A percentile compares a stretch with the other conserved stretches of the same genome.
phyloP scores from a whole-genome alignment of 2,113 vertebrate genomes.

The Sisor rabdophorus region DNA sequence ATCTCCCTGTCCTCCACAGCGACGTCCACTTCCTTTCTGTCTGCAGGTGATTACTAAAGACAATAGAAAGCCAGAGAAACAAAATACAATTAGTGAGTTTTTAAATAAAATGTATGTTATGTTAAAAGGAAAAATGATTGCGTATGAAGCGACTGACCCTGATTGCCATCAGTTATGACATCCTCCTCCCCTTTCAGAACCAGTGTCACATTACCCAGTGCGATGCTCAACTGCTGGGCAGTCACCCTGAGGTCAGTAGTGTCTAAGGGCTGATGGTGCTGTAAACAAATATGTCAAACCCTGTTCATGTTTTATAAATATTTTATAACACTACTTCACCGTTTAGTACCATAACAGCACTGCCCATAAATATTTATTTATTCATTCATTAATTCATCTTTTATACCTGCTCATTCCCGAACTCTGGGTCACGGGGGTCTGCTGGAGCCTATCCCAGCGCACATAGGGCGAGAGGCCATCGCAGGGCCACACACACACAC shows the following conservation, averaged over 20 bases:
- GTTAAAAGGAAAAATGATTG: background rate
- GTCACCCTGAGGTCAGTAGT: slow-evolving; percentile 72
- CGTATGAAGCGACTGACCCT: slow-evolving; percentile 70
- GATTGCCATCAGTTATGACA: slow-evolving; percentile 86
- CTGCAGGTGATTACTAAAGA: slow-evolving; percentile 80
- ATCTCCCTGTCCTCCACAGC: slow-evolving; percentile 94
- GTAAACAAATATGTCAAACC: slow-evolving; percentile 24
- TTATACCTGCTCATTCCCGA: no score
- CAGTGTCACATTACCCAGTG: slow-evolving; percentile 89
- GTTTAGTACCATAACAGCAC: background rate
- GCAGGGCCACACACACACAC: no score
- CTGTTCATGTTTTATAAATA: background rate
- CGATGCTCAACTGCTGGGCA: slow-evolving; percentile 81
- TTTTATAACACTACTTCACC: background rate
- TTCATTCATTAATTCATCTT: no score
- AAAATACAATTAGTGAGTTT: background rate
- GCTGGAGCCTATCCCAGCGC: no score
- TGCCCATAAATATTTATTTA: no score
- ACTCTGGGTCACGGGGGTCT: no score
- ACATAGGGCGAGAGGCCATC: no score
- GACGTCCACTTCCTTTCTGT: slow-evolving; percentile 82
- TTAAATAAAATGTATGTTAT: background rate
- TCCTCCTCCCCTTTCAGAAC: slow-evolving; percentile 90
- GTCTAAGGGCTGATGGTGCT: slow-evolving; percentile 82
- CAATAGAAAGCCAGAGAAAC: background rate